Conservation (phyloP, 2,888 invertebrate species). For the Rhogogaster chlorosoma region DNA sequence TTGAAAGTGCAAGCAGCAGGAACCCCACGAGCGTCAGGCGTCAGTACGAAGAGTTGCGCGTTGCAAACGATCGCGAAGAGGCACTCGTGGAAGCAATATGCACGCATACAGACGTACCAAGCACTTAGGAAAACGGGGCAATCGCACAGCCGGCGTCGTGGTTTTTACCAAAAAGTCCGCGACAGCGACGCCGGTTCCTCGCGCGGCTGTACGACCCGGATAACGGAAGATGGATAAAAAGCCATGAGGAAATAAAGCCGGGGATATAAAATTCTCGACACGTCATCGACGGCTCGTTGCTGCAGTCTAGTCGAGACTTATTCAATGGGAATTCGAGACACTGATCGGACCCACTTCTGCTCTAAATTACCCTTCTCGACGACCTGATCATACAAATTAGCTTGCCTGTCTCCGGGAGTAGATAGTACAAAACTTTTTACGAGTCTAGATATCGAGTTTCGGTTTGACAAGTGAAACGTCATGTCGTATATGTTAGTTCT, state of each 20-base stretch:
- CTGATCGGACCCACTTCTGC: not conserved
- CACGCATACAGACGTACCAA: not conserved
- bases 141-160: slow-evolving; percentile 5
- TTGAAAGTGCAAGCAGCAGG: slow-evolving; percentile 37
- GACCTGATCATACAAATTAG: slow-evolving; percentile 1
- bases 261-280: not conserved
- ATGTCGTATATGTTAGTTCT: not conserved
- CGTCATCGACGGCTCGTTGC: not conserved
- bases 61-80: not conserved
- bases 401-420: not conserved
- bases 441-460: not conserved
- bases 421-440: not conserved
- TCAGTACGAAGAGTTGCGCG: slow-evolving; percentile 25
- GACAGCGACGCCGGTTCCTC: slow-evolving; percentile 16
- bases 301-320: not conserved
- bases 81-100: not conserved
- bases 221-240: not conserved
- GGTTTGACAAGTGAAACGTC: not conserved
- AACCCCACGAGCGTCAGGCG: not conserved
- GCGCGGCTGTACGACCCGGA: not conserved
- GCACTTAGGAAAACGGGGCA: slow-evolving; percentile 36
- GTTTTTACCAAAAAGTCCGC: slow-evolving; percentile 4
- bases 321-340: not conserved
- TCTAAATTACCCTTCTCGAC: not conserved
- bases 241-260: not conserved